Percentiles rank a stretch among this genome's conserved stretches.
Conservation (phyloP, 2,797 vertebrate species). For the Sciaenops ocellatus region DNA sequence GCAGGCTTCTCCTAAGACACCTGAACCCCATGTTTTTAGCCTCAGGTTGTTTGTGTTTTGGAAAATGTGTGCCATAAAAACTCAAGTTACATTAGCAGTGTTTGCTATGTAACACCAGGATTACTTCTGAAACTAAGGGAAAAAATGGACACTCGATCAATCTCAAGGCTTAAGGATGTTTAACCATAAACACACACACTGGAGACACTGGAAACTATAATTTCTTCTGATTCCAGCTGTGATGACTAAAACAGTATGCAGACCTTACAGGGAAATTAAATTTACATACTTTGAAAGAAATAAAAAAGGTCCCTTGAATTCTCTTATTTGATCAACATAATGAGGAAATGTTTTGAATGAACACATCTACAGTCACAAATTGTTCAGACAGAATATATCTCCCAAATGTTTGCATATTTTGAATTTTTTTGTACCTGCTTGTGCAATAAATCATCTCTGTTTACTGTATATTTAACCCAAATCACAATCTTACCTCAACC, state of each 20-base stretch:
- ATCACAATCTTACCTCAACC: not conserved
- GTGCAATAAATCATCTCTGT: not conserved
- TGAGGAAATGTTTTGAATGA: not conserved
- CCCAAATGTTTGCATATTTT: not conserved
- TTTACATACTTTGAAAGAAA: not conserved
- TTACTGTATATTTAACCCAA: not conserved
- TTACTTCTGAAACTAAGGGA: not conserved
- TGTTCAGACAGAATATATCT: not conserved
- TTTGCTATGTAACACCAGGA: not conserved
- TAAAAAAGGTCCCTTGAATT: not conserved
- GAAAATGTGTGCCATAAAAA: not conserved
- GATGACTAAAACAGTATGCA: not conserved
- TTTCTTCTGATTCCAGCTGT: not conserved
- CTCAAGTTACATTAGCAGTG: conserved; percentile 4
- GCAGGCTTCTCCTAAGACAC: conserved; percentile 31
- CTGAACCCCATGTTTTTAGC: conserved; percentile 33
- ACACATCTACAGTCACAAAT: not conserved
- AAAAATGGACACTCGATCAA: not conserved
- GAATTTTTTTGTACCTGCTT: not conserved
- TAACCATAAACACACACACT: not conserved
- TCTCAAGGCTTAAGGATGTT: not conserved
- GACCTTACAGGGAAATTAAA: not conserved
- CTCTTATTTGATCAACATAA: not conserved
- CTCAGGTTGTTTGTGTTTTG: conserved; percentile 24
- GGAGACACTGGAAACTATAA: not conserved